Base-by-base conservation (phyloP, 2,888 invertebrate species). In the Melanophora roralis region DNA sequence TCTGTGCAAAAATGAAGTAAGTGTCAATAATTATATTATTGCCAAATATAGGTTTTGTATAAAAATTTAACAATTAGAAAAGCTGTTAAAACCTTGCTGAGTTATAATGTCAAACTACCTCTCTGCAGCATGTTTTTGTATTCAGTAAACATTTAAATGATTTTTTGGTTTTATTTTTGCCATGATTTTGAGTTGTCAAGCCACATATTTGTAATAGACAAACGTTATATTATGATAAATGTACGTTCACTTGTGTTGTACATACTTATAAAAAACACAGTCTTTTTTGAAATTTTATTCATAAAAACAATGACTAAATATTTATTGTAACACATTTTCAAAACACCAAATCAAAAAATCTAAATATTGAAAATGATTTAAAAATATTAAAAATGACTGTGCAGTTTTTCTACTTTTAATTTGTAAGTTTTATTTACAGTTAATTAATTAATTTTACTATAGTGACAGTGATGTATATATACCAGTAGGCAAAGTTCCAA, bases 401-500 rank as follows among this genome's bases (percentile, higher is more conserved):
- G 3, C 6, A 5, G 27, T 27, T 27, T 27, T 27, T 27, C 34
- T 34, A 53, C 23, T 53, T 64, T 64, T 65, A 23, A 32, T 16
- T 8, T 14, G 3, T 65, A n/a, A n/a, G 38, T 65, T 16, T 0
- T 49, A 14, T 5, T 51, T n/a, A 40, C 32, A 34, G 16, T 51
- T 59, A 11, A 32, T 12, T 67, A 60, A 65, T 59, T 59, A 67
- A 67, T 51, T 74, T 67, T 74, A 51, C 59, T 51, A 36, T 36
- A 59, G 59, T 51, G 74, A 74, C 65, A 74, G 43, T 59, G 59
- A 53, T 59, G 67, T 16, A 74, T 11, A 60, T 59, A n/a, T 43
- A 40, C 11, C 21, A 57, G 23, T 59, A 59, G 49, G 51, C 43
- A 59, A 65, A 59, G n/a, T 49, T 51, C 43, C 67, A 67, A 74